Evolutionary conservation across 1,140 invertebrate genomes (phyloP).

Genomic region (Bombus waltoni): DNA sequence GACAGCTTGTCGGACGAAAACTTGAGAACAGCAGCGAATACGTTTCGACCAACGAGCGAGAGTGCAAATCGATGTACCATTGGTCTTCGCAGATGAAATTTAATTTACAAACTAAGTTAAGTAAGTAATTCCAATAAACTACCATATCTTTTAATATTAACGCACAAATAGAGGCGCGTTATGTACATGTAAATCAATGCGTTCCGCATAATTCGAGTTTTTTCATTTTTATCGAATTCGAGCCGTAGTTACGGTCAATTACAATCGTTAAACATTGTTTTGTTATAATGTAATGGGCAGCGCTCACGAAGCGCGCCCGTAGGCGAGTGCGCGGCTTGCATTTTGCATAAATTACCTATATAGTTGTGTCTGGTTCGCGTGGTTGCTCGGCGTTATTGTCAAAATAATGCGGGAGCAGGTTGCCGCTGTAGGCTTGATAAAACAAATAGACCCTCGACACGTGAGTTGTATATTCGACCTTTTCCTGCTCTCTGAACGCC

Average conservation of each 20-base stretch:
- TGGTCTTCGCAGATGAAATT: neutral
- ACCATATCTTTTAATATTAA: neutral
- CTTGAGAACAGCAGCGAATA: neutral
- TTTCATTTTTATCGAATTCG: constrained; percentile 9
- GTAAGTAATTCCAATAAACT: no score
- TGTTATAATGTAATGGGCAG: constrained; percentile 57
- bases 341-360: constrained; percentile 67
- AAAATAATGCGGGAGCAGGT: constrained; percentile 60
- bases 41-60: neutral
- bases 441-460: constrained; percentile 64
- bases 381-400: constrained; percentile 62
- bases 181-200: constrained; percentile 12
- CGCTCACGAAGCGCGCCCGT: constrained; percentile 47
- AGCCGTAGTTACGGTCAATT: constrained; percentile 42
- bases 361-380: constrained; percentile 58
- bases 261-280: constrained; percentile 58
- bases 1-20: neutral
- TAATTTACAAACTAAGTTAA: neutral
- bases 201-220: neutral
- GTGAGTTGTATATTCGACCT: constrained; percentile 53
- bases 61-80: neutral
- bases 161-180: neutral
- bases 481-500: neutral
- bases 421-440: constrained; percentile 56
- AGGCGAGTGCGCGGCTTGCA: constrained; percentile 31